These are phyloP conservation scores for Callipepla squamata DNA, from an alignment of 2,113 vertebrate species.

Conservation along the genomic window DNA sequence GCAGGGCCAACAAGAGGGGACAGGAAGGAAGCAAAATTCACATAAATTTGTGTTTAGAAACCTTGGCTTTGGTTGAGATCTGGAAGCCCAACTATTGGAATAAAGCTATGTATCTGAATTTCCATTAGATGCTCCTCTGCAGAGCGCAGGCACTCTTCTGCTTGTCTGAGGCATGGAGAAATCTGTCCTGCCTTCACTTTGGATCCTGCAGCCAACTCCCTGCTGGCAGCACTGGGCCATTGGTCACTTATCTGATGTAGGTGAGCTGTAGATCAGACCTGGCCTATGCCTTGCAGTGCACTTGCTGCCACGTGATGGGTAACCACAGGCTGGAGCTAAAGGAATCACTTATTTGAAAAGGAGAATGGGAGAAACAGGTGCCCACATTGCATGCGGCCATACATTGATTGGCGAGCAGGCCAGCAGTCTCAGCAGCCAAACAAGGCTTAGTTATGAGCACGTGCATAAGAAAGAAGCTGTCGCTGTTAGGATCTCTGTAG, in stretches of 20 bases:
- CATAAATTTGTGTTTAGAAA: conserved; percentile 13
- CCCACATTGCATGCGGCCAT: rapidly evolving
- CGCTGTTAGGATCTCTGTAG: background rate
- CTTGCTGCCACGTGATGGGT: rapidly evolving
- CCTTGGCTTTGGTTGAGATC: background rate
- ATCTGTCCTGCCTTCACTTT: background rate
- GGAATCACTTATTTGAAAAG: background rate
- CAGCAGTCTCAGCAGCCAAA: background rate
- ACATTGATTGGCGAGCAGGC: background rate
- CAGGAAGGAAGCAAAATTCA: conserved; percentile 39
- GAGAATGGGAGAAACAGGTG: background rate
- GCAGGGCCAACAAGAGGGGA: background rate
- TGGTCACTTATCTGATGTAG: background rate
- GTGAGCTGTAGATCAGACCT: background rate
- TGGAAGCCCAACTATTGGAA: background rate
- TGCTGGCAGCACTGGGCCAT: background rate
- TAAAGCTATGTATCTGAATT: background rate
- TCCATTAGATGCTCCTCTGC: background rate
- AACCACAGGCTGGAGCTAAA: background rate
- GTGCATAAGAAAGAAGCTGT: background rate
- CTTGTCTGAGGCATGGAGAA: background rate
- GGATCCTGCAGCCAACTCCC: background rate
- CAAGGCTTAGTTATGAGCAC: background rate
- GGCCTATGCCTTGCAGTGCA: background rate
- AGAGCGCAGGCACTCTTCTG: background rate